phyloP scores from a whole-genome alignment of 2,888 invertebrate species.

The Augochlorella aurata region DNA sequence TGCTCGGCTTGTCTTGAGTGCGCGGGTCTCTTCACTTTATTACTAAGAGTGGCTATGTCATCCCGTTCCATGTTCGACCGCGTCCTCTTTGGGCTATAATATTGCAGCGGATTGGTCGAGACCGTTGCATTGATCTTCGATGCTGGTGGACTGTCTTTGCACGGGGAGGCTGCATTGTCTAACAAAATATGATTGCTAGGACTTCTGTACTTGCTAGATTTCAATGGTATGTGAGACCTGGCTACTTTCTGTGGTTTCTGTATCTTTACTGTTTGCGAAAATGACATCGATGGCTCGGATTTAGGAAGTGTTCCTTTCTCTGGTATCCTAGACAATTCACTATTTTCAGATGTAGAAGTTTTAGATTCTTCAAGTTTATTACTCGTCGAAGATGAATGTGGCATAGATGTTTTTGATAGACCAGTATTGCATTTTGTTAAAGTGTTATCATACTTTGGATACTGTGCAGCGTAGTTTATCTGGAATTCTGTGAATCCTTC shows the following conservation, averaged over 20 bases:
- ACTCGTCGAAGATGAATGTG: neutral
- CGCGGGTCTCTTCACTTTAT: conserved; percentile 58
- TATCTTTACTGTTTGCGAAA: conserved; percentile 24
- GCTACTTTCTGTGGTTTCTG: conserved; percentile 41
- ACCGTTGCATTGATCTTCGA: conserved; percentile 57
- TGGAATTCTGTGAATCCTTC: conserved; percentile 56
- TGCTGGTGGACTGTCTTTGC: conserved; percentile 78
- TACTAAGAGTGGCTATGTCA: conserved; percentile 21
- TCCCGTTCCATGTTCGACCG: conserved; percentile 71
- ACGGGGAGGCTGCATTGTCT: conserved; percentile 78
- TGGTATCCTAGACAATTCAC: neutral
- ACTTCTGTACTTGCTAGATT: conserved; percentile 35
- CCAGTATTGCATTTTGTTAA: conserved; percentile 9
- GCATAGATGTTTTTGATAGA: neutral
- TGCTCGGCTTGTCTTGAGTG: neutral
- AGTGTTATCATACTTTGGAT: conserved; percentile 11
- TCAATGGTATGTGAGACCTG: conserved; percentile 42
- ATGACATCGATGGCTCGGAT: neutral
- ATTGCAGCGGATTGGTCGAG: conserved; percentile 52
- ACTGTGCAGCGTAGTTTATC: neutral
- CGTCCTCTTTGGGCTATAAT: conserved; percentile 75
- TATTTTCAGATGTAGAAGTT: neutral
- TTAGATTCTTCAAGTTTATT: neutral
- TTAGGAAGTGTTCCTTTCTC: conserved; percentile 19
- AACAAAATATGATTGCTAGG: conserved; percentile 66